These are phyloP conservation scores for Nothoprocta perdicaria DNA, from an alignment of 2,113 vertebrate genomes.

Conservation along the genomic window DNA sequence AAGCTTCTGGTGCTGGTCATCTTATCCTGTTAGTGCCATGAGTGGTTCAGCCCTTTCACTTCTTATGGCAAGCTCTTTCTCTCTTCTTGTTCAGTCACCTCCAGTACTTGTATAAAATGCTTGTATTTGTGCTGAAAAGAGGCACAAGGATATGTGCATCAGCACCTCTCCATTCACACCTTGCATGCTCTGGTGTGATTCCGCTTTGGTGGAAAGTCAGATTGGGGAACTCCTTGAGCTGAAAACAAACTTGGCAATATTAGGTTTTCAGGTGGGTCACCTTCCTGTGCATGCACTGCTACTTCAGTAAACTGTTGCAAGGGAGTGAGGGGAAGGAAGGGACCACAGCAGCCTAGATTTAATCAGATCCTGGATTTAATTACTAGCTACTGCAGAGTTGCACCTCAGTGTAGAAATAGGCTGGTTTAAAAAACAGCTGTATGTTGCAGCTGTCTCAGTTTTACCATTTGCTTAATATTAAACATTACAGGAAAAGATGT, in stretches of 20 bases:
- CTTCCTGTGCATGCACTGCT: not conserved
- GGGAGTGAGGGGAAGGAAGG: accelerated
- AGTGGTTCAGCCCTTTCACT: too few species aligned
- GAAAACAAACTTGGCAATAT: not conserved
- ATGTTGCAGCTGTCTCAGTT: not conserved
- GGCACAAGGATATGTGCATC: not conserved
- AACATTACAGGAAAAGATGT: not conserved
- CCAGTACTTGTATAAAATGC: not conserved
- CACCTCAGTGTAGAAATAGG: not conserved
- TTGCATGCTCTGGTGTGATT: not conserved
- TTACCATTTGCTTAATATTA: not conserved
- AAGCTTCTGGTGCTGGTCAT: not conserved
- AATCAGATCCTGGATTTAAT: not conserved
- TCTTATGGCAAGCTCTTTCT: not conserved
- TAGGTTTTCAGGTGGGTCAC: not conserved
- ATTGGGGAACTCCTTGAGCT: not conserved
- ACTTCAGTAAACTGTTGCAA: not conserved
- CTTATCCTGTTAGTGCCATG: not conserved
- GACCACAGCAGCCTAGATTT: not conserved
- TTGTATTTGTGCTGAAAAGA: not conserved
- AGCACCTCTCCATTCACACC: not conserved
- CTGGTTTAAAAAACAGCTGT: not conserved
- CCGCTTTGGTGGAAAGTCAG: not conserved
- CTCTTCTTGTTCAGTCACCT: too few species aligned
- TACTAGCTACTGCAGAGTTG: not conserved